phyloP scores from a whole-genome alignment of 1,140 invertebrate genomes.

The Megalonaias nervosa region DNA sequence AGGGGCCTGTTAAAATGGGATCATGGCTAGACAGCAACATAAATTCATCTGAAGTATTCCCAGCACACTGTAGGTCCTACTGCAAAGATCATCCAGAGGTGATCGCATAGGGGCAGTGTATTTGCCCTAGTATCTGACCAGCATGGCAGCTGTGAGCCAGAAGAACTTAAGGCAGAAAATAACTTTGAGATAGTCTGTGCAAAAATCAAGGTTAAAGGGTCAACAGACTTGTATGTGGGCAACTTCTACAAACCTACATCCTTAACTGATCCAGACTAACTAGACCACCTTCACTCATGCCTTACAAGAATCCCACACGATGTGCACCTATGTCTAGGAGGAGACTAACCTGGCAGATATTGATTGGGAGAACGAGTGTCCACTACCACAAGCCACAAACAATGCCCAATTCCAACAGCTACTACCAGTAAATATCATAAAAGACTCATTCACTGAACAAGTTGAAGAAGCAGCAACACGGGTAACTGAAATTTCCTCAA shows the following conservation, averaged over 20 bases:
- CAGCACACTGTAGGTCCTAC: background rate
- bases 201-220: background rate
- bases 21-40: conserved; percentile 11
- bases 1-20: background rate
- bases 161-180: too few species aligned
- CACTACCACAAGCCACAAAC: too few species aligned
- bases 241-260: conserved; percentile 3
- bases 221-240: too few species aligned
- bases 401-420: background rate
- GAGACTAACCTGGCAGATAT: too few species aligned
- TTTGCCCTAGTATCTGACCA: conserved; percentile 6
- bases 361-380: conserved; percentile 2
- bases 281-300: background rate
- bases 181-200: background rate
- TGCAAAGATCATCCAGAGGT: background rate
- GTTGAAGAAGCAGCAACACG: background rate
- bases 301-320: background rate
- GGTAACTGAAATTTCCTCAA: background rate
- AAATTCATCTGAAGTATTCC: conserved; percentile 1
- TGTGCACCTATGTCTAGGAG: conserved; percentile 1
- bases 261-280: background rate
- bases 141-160: background rate
- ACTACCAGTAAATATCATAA: background rate
- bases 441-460: background rate
- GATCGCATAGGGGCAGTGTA: background rate